A percentile compares a stretch with the other conserved stretches of the same genome.
Evolutionary conservation across 2,113 vertebrate species (phyloP).

Genomic region (Procapra przewalskii): DNA sequence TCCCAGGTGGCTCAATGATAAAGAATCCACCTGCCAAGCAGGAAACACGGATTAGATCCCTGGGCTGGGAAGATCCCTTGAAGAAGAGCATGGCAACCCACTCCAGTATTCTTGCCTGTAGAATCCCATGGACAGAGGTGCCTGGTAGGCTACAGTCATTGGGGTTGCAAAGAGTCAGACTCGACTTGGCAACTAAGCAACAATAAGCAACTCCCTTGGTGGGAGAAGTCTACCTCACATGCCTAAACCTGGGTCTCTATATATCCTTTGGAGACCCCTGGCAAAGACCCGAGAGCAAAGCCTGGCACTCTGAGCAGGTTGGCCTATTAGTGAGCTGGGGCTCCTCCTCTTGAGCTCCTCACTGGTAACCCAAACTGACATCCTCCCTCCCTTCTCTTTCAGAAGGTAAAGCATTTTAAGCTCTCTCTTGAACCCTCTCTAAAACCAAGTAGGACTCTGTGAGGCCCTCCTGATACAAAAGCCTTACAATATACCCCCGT

Average conservation of each 20-base stretch:
- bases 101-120: neutral
- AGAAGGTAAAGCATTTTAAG: neutral
- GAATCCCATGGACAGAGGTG: neutral
- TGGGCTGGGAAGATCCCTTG: neutral
- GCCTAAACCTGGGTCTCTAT: neutral
- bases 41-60: rapidly evolving
- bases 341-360: neutral
- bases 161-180: neutral
- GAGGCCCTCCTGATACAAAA: neutral
- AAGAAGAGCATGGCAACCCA: neutral
- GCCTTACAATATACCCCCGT: neutral
- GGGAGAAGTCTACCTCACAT: neutral
- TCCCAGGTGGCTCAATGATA: neutral
- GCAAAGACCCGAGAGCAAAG: neutral
- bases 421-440: neutral
- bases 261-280: neutral
- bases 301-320: neutral
- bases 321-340: neutral
- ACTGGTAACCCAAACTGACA: neutral
- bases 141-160: neutral
- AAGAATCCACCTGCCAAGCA: neutral
- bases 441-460: neutral
- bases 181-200: neutral
- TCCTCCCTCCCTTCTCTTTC: neutral
- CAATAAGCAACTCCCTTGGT: neutral